These are phyloP conservation scores for Coregonus suidteri DNA, from an alignment of 2,797 vertebrate genomes.

Conservation along the genomic window DNA sequence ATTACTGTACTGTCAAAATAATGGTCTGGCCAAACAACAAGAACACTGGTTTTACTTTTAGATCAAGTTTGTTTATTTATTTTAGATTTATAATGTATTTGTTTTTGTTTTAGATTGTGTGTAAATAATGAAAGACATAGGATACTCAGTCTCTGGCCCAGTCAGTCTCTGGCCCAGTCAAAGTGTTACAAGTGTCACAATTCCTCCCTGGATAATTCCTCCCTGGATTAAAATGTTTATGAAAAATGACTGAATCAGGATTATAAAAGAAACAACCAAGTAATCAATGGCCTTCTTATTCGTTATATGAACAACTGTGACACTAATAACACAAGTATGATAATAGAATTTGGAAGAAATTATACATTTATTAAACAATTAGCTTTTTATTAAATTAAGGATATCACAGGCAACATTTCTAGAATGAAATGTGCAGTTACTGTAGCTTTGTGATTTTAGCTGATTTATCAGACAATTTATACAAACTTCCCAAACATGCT, in stretches of 20 bases:
- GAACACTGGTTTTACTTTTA: neutral
- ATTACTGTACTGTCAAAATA: constrained; percentile 6
- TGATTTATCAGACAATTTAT: too few species aligned
- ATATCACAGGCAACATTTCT: neutral
- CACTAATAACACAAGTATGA: neutral
- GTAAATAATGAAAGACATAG: constrained; percentile 37
- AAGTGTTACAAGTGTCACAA: constrained; percentile 13
- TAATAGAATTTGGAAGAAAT: neutral
- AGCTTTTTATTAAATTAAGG: neutral
- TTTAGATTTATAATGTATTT: constrained; percentile 38
- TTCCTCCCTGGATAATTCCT: constrained; percentile 13
- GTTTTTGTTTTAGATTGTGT: constrained; percentile 23
- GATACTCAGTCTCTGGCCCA: constrained; percentile 12
- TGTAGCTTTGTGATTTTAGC: neutral
- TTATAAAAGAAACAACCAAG: constrained; percentile 33
- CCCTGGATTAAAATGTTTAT: constrained; percentile 5
- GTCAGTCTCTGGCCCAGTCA: neutral
- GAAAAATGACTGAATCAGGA: constrained; percentile 4
- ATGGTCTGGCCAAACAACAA: constrained; percentile 12
- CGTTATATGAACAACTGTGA: neutral
- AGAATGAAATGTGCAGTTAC: neutral
- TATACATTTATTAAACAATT: neutral
- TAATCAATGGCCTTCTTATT: neutral
- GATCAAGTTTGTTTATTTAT: constrained; percentile 27
- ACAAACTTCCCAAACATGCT: too few species aligned